Conservation (phyloP, 1,140 invertebrate genomes). For the Hycleus phaleratus region DNA sequence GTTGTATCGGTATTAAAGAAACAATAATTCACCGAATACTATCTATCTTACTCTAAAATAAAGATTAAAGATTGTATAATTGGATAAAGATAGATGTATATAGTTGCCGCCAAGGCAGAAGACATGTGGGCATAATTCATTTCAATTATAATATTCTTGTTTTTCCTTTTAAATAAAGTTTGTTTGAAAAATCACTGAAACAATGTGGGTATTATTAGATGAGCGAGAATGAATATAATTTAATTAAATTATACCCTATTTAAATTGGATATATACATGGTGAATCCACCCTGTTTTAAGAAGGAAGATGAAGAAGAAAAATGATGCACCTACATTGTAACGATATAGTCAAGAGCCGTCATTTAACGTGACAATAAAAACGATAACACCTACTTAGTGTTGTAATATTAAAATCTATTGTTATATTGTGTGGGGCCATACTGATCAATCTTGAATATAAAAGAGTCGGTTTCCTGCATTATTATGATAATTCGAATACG, state of each 20-base stretch:
- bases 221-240: constrained; percentile 11
- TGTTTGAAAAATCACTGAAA: constrained; percentile 4
- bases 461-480: no score
- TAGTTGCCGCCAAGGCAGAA: background rate
- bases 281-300: no score
- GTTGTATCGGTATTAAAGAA: constrained; percentile 15
- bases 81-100: background rate
- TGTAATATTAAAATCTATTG: no score
- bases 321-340: no score
- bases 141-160: constrained; percentile 19
- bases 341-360: no score
- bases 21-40: constrained; percentile 13
- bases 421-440: no score
- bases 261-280: no score
- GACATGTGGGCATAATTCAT: constrained; percentile 26
- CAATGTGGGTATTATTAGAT: constrained; percentile 26
- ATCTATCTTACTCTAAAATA: background rate
- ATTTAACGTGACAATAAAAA: no score
- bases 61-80: background rate
- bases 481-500: no score
- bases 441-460: no score
- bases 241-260: constrained; percentile 7
- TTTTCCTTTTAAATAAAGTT: constrained; percentile 17
- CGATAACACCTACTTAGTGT: no score
- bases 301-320: no score